Conservation (phyloP, 2,113 vertebrate species). For the Lipotes vexillifer region DNA sequence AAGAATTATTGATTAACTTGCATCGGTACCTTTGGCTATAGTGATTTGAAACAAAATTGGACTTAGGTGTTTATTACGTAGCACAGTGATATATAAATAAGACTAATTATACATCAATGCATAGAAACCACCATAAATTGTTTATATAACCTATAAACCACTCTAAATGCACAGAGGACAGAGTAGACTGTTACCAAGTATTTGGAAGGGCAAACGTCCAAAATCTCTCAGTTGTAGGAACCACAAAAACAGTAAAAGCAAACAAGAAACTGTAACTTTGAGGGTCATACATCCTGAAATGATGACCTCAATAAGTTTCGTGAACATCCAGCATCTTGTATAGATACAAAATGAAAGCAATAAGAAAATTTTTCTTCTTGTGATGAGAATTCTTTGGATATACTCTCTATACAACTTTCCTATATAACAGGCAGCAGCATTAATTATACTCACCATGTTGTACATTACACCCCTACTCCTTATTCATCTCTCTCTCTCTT, state of each 20-base stretch:
- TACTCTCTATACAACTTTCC: no score
- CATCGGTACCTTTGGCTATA: neutral
- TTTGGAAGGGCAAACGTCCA: neutral
- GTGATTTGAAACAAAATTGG: neutral
- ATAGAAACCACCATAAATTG: neutral
- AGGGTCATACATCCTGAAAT: no score
- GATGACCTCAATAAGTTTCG: no score
- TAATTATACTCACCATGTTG: no score
- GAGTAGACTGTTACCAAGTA: neutral
- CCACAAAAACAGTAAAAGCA: fast-evolving
- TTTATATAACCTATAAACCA: neutral
- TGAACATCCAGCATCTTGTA: no score
- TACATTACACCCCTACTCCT: no score
- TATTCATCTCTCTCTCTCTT: no score
- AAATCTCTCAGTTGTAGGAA: fast-evolving
- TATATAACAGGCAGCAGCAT: no score
- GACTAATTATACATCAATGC: neutral
- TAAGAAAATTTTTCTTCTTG: no score
- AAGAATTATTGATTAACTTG: neutral
- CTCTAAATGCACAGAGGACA: neutral
- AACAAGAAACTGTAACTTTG: neutral
- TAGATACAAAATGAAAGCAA: no score
- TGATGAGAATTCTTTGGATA: no score
- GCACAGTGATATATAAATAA: neutral
- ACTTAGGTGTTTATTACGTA: neutral